Conservation (phyloP, 1,140 invertebrate species). For the Caenorhabditis inopinata region DNA sequence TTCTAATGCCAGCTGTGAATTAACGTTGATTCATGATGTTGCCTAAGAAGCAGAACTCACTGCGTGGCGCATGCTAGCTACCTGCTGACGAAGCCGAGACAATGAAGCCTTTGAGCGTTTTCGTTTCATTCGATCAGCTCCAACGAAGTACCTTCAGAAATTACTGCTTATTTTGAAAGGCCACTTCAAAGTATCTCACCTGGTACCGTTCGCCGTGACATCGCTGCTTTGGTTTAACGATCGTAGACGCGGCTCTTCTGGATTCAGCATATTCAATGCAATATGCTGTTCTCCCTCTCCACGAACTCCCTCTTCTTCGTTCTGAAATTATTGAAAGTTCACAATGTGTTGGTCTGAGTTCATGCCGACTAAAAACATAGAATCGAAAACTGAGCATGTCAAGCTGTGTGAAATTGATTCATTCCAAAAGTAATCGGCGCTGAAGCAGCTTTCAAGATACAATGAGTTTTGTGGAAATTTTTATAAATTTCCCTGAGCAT, state of each 20-base stretch:
- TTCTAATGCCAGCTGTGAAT: not conserved
- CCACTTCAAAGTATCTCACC: too few species aligned
- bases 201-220: not conserved
- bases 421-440: not conserved
- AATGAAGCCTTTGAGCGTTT: constrained; percentile 38
- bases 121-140: constrained; percentile 33
- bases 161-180: not conserved
- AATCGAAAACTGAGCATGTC: not conserved
- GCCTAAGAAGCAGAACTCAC: constrained; percentile 38
- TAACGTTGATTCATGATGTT: not conserved
- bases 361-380: too few species aligned
- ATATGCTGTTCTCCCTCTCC: not conserved
- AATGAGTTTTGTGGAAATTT: too few species aligned
- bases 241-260: not conserved
- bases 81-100: constrained; percentile 39
- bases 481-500: too few species aligned
- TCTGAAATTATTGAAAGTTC: too few species aligned
- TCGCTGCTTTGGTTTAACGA: constrained; percentile 10
- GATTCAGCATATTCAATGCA: constrained; percentile 21
- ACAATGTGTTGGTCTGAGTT: too few species aligned
- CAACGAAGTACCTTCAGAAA: constrained; percentile 38
- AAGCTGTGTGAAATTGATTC: not conserved
- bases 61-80: constrained; percentile 26
- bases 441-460: too few species aligned
- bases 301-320: not conserved